Evolutionary conservation across 2,797 vertebrate genomes (phyloP).

Genomic region (Heteromormyrus szaboi): DNA sequence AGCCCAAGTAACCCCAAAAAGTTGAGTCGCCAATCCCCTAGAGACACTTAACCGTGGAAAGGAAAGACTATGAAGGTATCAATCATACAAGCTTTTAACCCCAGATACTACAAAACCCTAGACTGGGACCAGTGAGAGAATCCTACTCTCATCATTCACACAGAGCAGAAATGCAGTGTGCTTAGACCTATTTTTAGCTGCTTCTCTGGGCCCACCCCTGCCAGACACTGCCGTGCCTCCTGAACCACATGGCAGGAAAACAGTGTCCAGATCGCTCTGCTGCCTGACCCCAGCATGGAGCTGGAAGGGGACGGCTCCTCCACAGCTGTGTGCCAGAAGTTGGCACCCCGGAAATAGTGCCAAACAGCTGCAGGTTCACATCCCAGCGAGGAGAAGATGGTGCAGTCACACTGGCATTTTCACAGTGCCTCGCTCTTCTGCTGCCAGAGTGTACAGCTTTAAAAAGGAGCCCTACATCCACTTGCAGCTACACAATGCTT

Average conservation of each 20-base stretch:
- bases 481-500: conserved; percentile 49
- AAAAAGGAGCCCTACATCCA: conserved; percentile 7
- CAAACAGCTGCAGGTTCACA: conserved; percentile 9
- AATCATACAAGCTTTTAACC: conserved; percentile 7
- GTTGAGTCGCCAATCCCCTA: conserved; percentile 12
- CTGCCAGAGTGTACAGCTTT: neutral
- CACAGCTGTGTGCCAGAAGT: neutral
- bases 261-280: neutral
- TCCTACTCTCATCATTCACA: neutral
- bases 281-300: neutral
- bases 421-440: neutral
- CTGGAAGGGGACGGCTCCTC: neutral
- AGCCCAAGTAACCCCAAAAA: neutral
- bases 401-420: neutral
- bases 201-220: neutral
- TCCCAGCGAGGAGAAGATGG: neutral
- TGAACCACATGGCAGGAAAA: neutral
- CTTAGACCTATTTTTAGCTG: neutral
- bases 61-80: neutral
- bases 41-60: neutral
- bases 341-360: neutral
- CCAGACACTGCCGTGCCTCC: neutral
- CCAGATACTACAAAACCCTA: neutral
- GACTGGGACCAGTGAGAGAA: neutral
- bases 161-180: neutral